These are phyloP conservation scores for Bombyx huttoni DNA, from an alignment of 2,888 invertebrate species.

Conservation along the genomic window DNA sequence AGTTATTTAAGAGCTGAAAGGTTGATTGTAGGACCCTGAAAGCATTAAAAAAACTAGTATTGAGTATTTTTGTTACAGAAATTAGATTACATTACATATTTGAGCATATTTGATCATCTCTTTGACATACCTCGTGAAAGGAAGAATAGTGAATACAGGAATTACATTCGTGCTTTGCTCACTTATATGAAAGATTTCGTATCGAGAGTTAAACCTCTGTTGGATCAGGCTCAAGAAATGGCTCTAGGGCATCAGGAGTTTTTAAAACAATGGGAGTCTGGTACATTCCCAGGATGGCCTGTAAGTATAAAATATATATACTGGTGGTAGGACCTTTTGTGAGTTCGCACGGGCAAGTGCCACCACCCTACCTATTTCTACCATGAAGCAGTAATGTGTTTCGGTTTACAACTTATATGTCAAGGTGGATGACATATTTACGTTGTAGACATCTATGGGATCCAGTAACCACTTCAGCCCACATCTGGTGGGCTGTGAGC, in stretches of 20 bases:
- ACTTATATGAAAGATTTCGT: slow-evolving; percentile 90
- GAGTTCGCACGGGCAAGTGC: no score
- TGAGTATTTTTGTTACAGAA: slow-evolving; percentile 61
- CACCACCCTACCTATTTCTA: no score
- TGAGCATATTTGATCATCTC: slow-evolving; percentile 94
- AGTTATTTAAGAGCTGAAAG: not conserved
- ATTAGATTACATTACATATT: slow-evolving; percentile 96
- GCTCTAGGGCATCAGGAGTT: slow-evolving; percentile 86
- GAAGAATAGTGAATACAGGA: slow-evolving; percentile 88
- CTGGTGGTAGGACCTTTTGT: no score
- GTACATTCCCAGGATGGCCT: slow-evolving; percentile 95
- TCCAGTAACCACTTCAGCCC: no score
- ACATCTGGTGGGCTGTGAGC: no score
- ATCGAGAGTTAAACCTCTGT: slow-evolving; percentile 86
- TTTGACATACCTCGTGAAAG: slow-evolving; percentile 95
- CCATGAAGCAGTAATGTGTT: no score
- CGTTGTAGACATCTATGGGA: no score
- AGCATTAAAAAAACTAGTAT: not conserved
- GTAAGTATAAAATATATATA: slow-evolving; percentile 57
- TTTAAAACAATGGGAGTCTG: slow-evolving; percentile 88
- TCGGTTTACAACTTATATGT: no score
- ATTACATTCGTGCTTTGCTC: slow-evolving; percentile 86
- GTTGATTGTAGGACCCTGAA: not conserved
- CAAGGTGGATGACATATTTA: no score
- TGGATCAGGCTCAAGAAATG: slow-evolving; percentile 86